These are phyloP conservation scores for Meles meles DNA, from an alignment of 2,113 vertebrate species.

Conservation along the genomic window DNA sequence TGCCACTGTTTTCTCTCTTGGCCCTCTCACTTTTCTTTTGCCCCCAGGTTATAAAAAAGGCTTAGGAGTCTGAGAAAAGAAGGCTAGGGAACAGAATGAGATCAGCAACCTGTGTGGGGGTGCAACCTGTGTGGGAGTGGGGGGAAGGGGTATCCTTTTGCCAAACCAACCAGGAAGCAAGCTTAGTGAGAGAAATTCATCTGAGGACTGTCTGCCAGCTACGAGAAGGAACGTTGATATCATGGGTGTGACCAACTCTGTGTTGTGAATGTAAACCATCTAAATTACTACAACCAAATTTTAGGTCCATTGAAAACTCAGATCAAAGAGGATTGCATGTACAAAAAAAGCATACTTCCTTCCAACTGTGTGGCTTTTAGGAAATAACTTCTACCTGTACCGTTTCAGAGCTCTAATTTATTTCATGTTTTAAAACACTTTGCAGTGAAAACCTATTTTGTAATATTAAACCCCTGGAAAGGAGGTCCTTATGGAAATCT, in stretches of 20 bases:
- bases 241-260: not conserved
- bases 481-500: slow-evolving; percentile 4
- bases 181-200: not conserved
- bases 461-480: slow-evolving; percentile 45
- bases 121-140: not conserved
- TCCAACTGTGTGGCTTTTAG: not conserved
- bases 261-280: not conserved
- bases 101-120: not conserved
- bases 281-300: not conserved
- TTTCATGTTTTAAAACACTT: slow-evolving; percentile 45
- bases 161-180: not conserved
- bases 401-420: not conserved
- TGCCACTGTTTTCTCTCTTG: not conserved
- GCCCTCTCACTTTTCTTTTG: not conserved
- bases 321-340: not conserved
- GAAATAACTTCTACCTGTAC: not conserved
- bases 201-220: not conserved
- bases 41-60: slow-evolving; percentile 2
- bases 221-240: not conserved
- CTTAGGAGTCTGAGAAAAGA: not conserved
- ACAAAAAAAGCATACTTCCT: not conserved
- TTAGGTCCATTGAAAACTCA: not conserved
- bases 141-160: not conserved
- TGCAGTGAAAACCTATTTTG: slow-evolving; percentile 7
- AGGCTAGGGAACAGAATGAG: not conserved